Conservation (phyloP, 2,797 vertebrate species). For the Vultur gryphus region DNA sequence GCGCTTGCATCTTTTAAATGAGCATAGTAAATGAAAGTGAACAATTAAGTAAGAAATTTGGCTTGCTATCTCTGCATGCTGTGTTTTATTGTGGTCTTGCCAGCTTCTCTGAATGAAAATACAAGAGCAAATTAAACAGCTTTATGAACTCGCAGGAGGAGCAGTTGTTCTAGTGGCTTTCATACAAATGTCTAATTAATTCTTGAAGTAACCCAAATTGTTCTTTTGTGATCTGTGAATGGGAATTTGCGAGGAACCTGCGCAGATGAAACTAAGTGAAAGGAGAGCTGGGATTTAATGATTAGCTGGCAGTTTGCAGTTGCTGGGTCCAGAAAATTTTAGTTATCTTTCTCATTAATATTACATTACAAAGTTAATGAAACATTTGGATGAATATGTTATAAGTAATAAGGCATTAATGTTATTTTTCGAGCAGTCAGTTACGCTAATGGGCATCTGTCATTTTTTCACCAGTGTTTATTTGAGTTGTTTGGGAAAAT, state of each 20-base stretch:
- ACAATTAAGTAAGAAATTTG: conserved; percentile 72
- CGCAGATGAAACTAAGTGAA: conserved; percentile 62
- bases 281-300: conserved; percentile 57
- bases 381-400: conserved; percentile 83
- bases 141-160: conserved; percentile 74
- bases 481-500: conserved; percentile 19
- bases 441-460: conserved; percentile 80
- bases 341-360: conserved; percentile 79
- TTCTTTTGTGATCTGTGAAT: conserved; percentile 77
- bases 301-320: conserved; percentile 69
- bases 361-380: conserved; percentile 78
- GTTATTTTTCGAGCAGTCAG: conserved; percentile 73
- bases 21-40: conserved; percentile 70
- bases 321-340: conserved; percentile 61
- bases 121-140: conserved; percentile 76
- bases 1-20: conserved; percentile 65
- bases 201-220: conserved; percentile 75
- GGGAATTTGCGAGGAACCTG: conserved; percentile 69
- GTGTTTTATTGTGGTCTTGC: conserved; percentile 69
- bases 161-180: conserved; percentile 80
- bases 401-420: conserved; percentile 79
- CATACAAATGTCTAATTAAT: conserved; percentile 77
- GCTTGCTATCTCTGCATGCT: conserved; percentile 65
- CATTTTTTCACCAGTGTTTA: conserved; percentile 44
- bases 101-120: conserved; percentile 75